Evolutionary conservation across 2,888 invertebrate species (phyloP).

Genomic region (Isotomurus palustris): DNA sequence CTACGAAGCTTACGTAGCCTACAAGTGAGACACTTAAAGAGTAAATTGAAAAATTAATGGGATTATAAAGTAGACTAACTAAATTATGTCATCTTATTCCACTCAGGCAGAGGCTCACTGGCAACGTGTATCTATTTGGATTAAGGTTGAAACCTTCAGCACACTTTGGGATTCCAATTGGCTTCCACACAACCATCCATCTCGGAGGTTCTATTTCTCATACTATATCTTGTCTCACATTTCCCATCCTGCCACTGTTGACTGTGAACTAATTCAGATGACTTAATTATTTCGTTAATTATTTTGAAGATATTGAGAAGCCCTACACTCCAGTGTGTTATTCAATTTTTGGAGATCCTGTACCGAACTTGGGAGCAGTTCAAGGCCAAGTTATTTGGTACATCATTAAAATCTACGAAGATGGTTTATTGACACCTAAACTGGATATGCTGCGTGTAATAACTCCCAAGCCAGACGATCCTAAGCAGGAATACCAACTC

Average conservation of each 20-base stretch:
- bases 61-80: neutral
- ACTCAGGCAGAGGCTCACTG: neutral
- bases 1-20: neutral
- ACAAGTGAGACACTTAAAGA: neutral
- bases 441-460: conserved; percentile 3
- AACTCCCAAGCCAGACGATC: no score
- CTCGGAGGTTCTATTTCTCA: conserved; percentile 2
- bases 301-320: neutral
- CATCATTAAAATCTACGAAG: conserved; percentile 5
- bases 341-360: neutral
- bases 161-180: conserved; percentile 8
- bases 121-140: neutral
- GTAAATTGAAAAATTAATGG: neutral
- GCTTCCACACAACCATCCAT: neutral
- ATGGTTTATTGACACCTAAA: neutral
- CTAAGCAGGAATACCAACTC: neutral
- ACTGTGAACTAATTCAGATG: neutral
- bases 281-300: neutral
- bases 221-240: no score
- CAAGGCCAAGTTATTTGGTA: conserved; percentile 7
- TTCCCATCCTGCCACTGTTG: no score
- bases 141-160: neutral
- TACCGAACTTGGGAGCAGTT: neutral
- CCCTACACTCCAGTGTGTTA: conserved; percentile 15
- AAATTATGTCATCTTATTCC: neutral